Conservation (phyloP, 2,888 invertebrate species). For the Mythimna albipuncta region DNA sequence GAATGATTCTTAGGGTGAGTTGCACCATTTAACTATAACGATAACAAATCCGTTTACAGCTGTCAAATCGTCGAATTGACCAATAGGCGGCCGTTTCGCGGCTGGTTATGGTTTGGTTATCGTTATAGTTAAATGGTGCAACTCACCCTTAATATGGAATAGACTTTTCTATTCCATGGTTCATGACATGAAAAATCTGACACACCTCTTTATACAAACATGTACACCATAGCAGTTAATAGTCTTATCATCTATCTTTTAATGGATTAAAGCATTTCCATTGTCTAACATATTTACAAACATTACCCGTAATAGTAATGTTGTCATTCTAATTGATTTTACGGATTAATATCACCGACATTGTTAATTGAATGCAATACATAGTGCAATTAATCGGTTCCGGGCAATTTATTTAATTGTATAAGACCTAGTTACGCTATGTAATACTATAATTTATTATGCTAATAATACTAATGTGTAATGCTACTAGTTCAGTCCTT, state of each 20-base stretch:
- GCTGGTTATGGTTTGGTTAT: no score
- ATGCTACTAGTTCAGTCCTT: neutral
- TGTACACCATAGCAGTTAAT: neutral
- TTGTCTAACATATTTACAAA: constrained; percentile 26
- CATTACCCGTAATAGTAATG: constrained; percentile 23
- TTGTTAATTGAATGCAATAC: constrained; percentile 10
- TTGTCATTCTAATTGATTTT: constrained; percentile 48
- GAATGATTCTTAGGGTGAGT: no score
- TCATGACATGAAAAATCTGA: neutral
- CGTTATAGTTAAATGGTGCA: no score
- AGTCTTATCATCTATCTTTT: constrained; percentile 28
- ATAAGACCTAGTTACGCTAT: neutral
- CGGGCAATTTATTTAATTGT: neutral
- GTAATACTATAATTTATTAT: neutral
- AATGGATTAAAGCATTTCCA: constrained; percentile 24
- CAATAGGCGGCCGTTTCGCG: no score
- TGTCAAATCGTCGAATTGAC: no score
- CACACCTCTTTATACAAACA: no score
- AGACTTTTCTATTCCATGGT: neutral
- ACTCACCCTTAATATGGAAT: no score
- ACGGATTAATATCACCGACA: constrained; percentile 24
- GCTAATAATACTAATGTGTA: neutral
- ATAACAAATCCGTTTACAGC: no score
- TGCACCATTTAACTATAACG: no score
- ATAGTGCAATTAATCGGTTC: constrained; percentile 19